Base-by-base conservation (phyloP, 1,140 invertebrate genomes). In the Papilio helenus region DNA sequence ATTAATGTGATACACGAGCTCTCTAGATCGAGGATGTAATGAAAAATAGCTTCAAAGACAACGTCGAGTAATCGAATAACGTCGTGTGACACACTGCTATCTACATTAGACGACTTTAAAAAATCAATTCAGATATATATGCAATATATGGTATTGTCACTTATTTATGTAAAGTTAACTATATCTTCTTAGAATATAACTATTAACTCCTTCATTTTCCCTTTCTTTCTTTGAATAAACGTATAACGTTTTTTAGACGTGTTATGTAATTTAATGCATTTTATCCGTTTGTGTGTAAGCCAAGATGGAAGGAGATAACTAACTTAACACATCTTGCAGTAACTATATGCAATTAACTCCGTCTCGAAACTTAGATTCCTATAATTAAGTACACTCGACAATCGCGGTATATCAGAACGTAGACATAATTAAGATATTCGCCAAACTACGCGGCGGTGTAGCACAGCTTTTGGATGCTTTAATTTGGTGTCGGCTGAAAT, bases 401-500 rank as follows among this genome's bases (percentile, higher is more conserved):
- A 74, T 65, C 61, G 55, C 58, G 58, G 72, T 61, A 34, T 42
- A 65, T 23, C 49, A 42, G 34, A 76, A 29, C 61, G 26, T 16
- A 72, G 79, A 81, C 65, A 76, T 87, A 87, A 87, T 87, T 87
- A 82, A 81, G 83, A 79, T 77, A 76, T 84, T 81, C 76, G 79
- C 74, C 81, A 81, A 83, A 76, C 81, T 77, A 72, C 55, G 68
- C 71, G 80, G 74, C 87, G 79, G 78, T 88, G 83, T 88, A 83
- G 85, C 86, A 73, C 86, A 49, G 83, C 84, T 74, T 74, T 74
- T 84, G 82, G 89, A 84, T 89, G 90, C 89, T 93, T 93, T 91
- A 92, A 93, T 92, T 93, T 89, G 85, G 85, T 81, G 68, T 79
- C 82, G 84, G 80, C 84, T 87, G 85, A 92, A 88, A 87, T 87